phyloP scores from a whole-genome alignment of 2,113 vertebrate genomes.

The Bos javanicus region DNA sequence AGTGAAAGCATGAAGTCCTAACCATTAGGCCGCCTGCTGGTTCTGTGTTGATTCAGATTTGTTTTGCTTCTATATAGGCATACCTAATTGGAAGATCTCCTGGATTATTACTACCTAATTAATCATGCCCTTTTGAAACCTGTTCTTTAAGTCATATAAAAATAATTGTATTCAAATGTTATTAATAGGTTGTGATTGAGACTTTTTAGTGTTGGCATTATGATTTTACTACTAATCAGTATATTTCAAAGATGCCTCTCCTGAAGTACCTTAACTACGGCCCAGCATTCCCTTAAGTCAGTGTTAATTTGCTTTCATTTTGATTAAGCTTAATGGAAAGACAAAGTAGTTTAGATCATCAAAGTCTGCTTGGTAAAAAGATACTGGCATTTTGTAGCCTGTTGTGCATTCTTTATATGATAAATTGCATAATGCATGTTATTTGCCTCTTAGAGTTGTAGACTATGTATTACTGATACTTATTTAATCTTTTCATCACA shows the following conservation, averaged over 20 bases:
- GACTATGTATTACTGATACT: constrained; percentile 18
- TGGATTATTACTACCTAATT: background rate
- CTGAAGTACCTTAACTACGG: background rate
- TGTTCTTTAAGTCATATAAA: background rate
- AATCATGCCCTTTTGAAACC: background rate
- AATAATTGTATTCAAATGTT: constrained; percentile 15
- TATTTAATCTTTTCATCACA: background rate
- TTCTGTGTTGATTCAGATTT: background rate
- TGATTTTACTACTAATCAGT: constrained; percentile 20
- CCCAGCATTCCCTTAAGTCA: background rate
- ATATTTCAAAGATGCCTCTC: constrained; percentile 34
- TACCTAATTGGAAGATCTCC: background rate
- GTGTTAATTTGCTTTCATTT: constrained; percentile 4
- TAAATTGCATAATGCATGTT: background rate
- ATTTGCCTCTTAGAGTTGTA: constrained; percentile 25
- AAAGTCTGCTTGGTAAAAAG: background rate
- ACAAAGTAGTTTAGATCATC: background rate
- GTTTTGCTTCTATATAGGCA: background rate
- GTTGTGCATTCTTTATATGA: constrained; percentile 5
- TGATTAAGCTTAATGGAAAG: constrained; percentile 1
- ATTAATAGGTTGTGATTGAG: background rate
- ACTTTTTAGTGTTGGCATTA: constrained; percentile 21
- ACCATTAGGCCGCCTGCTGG: background rate
- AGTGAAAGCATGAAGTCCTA: background rate
- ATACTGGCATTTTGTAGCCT: background rate